Evolutionary conservation across 1,140 invertebrate species (phyloP).

Genomic region (Hormaphis cornu): DNA sequence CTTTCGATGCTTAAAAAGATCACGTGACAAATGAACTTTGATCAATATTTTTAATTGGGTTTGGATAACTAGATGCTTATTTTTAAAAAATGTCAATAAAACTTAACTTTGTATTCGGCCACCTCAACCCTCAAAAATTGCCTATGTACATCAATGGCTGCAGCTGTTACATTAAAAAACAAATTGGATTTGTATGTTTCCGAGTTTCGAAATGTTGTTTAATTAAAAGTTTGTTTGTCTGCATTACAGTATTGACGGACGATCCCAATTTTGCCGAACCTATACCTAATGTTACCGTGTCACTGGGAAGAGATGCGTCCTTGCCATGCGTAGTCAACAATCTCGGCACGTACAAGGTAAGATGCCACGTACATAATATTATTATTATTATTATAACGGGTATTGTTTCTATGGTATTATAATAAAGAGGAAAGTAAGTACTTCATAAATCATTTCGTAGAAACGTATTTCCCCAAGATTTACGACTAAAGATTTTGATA

Average conservation of each 20-base stretch:
- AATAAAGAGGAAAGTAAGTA: neutral
- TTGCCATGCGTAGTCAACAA: constrained; percentile 81
- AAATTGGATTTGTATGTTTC: no score
- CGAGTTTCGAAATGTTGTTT: neutral
- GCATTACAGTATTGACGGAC: constrained; percentile 71
- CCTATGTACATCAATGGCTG: no score
- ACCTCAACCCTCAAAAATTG: no score
- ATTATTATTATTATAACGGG: neutral
- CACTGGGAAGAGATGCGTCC: constrained; percentile 74
- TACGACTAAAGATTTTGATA: neutral
- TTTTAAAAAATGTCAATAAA: no score
- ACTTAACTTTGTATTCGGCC: no score
- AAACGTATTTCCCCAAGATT: constrained; percentile 13
- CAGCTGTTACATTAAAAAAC: no score
- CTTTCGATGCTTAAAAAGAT: no score
- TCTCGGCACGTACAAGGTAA: constrained; percentile 76
- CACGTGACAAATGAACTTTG: no score
- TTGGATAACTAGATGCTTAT: no score
- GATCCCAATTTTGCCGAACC: constrained; percentile 75
- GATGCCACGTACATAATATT: constrained; percentile 34
- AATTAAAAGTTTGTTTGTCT: constrained; percentile 37
- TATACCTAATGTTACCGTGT: constrained; percentile 79
- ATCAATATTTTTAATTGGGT: no score
- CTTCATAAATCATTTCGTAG: constrained; percentile 14
- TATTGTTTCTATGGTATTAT: neutral